Conservation (phyloP, 2,113 vertebrate species). For the Sinocyclocheilus anophthalmus region DNA sequence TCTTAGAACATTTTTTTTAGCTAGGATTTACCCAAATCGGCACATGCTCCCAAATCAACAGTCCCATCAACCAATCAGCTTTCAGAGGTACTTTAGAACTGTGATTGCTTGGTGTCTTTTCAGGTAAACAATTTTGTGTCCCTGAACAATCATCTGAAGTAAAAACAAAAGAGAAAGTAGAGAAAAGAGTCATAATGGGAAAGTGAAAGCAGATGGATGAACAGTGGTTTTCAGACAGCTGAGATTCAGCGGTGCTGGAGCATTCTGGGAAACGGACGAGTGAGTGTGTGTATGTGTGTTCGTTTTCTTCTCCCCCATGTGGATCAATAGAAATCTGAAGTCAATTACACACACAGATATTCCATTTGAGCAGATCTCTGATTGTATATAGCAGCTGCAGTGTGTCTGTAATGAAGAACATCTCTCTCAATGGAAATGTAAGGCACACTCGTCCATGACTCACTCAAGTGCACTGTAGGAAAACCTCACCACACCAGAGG, state of each 20-base stretch:
- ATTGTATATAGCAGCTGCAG: slow-evolving; percentile 63
- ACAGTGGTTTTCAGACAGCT: neutral
- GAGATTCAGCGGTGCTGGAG: neutral
- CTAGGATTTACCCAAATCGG: no score
- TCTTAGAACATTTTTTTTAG: no score
- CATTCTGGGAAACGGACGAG: neutral
- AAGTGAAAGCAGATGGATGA: neutral
- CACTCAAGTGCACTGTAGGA: slow-evolving; percentile 57
- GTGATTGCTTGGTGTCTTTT: neutral
- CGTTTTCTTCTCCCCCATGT: neutral
- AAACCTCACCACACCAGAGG: slow-evolving; percentile 47
- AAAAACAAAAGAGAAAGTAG: neutral
- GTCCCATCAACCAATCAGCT: neutral
- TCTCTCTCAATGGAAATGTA: slow-evolving; percentile 68
- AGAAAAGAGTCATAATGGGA: neutral
- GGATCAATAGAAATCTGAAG: slow-evolving; percentile 15
- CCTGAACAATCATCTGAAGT: neutral
- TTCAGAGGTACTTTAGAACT: neutral
- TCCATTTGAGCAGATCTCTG: slow-evolving; percentile 51
- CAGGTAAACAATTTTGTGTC: neutral
- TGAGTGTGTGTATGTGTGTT: slow-evolving; percentile 32
- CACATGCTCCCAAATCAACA: neutral
- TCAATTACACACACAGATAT: slow-evolving; percentile 62
- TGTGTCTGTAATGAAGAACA: neutral
- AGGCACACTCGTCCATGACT: slow-evolving; percentile 60